A percentile compares a stretch with the other conserved stretches of the same genome.
Evolutionary conservation across 2,113 vertebrate species (phyloP).

Genomic region (Ursus arctos): DNA sequence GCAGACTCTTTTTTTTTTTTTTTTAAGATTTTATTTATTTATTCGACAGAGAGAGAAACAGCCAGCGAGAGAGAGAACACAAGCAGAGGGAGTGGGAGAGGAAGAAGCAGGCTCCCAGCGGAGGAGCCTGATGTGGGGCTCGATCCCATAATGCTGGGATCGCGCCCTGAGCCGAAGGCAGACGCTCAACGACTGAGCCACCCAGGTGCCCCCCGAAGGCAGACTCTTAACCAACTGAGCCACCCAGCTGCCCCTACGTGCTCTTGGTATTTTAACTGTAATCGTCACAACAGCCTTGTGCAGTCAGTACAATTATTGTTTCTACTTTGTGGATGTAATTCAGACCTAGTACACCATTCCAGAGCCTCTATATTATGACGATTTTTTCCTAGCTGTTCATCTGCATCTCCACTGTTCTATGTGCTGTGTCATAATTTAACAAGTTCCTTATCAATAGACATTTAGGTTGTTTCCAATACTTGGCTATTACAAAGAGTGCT

Average conservation of each 20-base stretch:
- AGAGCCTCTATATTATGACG: background rate
- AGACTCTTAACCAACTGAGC: background rate
- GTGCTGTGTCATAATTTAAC: background rate
- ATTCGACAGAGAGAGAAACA: too few relatives aligned
- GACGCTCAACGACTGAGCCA: too few relatives aligned
- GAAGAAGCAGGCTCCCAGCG: too few relatives aligned
- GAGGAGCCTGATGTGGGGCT: too few relatives aligned
- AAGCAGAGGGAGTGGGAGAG: too few relatives aligned
- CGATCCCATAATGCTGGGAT: too few relatives aligned
- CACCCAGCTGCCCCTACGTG: background rate
- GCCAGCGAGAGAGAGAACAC: too few relatives aligned
- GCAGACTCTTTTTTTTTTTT: background rate
- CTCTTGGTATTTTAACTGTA: background rate
- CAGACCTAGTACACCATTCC: background rate
- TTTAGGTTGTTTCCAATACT: background rate
- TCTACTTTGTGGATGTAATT: background rate
- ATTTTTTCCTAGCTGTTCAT: background rate
- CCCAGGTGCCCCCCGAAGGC: background rate
- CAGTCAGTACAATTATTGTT: background rate
- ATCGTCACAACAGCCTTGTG: background rate
- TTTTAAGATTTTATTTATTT: too few relatives aligned
- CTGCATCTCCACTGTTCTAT: background rate
- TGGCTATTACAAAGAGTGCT: background rate
- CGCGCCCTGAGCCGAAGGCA: too few relatives aligned
- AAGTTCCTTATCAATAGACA: background rate